Conservation (phyloP, 1,140 invertebrate genomes). For the Heliothis subflexa region DNA sequence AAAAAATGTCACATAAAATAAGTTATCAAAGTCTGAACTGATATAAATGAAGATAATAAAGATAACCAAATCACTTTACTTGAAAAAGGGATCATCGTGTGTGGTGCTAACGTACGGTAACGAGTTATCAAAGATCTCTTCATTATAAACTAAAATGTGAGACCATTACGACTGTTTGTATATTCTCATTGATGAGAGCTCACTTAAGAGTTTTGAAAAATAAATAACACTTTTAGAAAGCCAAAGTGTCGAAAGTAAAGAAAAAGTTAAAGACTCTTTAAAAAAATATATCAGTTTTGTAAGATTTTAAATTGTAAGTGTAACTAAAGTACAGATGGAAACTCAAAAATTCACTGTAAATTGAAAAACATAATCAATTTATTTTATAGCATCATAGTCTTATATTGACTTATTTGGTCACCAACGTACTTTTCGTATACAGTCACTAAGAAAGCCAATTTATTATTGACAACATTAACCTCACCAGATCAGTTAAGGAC, state of each 20-base stretch:
- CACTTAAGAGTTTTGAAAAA: neutral
- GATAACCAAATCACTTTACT: slow-evolving; percentile 29
- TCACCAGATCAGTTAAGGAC: slow-evolving; percentile 8
- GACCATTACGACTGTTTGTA: slow-evolving; percentile 5
- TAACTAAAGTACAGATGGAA: neutral
- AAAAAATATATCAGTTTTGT: no score
- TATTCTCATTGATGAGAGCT: neutral
- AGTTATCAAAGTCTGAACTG: slow-evolving; percentile 26
- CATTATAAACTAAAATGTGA: slow-evolving; percentile 59
- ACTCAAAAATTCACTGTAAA: neutral
- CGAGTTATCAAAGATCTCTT: slow-evolving; percentile 57
- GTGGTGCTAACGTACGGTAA: slow-evolving; percentile 49
- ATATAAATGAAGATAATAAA: slow-evolving; percentile 44
- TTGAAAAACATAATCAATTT: neutral
- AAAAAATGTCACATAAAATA: slow-evolving; percentile 38
- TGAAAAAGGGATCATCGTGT: slow-evolving; percentile 49
- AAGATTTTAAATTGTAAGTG: no score
- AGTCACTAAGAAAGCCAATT: slow-evolving; percentile 6
- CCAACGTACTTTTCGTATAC: neutral
- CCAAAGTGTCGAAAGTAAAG: no score
- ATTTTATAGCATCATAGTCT: neutral
- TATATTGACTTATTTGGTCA: slow-evolving; percentile 15
- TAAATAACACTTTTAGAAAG: neutral
- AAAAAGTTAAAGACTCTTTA: no score
- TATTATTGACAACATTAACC: slow-evolving; percentile 20